phyloP scores from a whole-genome alignment of 64 coral and sea anemone species.

The Actinia equina region DNA sequence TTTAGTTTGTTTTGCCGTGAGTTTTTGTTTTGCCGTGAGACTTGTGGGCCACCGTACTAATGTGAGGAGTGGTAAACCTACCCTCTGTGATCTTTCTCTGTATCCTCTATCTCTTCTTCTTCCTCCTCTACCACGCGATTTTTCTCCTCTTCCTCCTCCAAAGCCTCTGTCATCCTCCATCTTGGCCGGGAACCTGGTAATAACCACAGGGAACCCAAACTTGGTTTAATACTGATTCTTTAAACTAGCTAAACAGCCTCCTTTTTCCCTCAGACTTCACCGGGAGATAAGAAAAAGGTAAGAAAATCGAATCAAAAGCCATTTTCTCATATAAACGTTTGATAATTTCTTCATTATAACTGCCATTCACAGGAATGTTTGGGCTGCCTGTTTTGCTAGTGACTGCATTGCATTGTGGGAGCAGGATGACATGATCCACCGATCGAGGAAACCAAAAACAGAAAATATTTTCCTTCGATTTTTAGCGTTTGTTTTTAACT shows the following conservation, averaged over 20 bases:
- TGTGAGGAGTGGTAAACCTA: background rate
- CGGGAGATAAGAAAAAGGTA: no score
- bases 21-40: no score
- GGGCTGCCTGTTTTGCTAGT: background rate
- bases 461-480: background rate
- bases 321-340: no score
- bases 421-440: background rate
- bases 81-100: constrained; percentile 64
- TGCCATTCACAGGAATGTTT: background rate
- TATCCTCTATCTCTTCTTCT: constrained; percentile 74
- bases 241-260: no score
- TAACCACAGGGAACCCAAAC: background rate
- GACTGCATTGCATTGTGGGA: background rate
- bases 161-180: constrained; percentile 69
- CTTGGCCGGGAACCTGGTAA: constrained; percentile 28
- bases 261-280: no score
- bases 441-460: background rate
- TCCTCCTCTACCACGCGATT: constrained; percentile 53
- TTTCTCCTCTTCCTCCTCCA: constrained; percentile 52
- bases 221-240: no score
- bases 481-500: background rate
- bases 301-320: no score
- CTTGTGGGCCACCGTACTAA: background rate
- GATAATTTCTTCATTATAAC: no score
- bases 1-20: no score